Evolutionary conservation across 2,888 invertebrate species (phyloP).

Genomic region (Acleris laterana): DNA sequence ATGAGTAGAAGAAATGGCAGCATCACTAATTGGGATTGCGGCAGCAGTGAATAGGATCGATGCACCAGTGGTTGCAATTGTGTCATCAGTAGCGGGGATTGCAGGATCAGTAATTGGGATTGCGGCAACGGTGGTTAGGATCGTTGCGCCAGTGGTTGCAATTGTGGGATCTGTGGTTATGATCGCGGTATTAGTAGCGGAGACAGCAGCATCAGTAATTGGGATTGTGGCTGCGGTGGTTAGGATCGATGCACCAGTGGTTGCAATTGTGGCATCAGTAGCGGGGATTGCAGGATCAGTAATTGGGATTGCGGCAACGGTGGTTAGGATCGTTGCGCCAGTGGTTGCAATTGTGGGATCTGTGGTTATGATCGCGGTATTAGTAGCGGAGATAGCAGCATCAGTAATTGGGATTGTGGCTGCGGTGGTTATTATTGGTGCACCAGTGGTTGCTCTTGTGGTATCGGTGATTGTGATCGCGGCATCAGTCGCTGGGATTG

Average conservation of each 20-base stretch:
- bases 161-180: background rate
- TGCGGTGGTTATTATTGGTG: background rate
- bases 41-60: too few relatives aligned
- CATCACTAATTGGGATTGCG: too few relatives aligned
- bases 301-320: background rate
- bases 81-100: too few relatives aligned
- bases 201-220: background rate
- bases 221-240: background rate
- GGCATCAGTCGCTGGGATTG: background rate
- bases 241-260: too few relatives aligned
- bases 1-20: too few relatives aligned
- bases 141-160: conserved; percentile 2
- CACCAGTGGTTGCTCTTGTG: too few relatives aligned
- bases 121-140: background rate
- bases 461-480: background rate
- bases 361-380: background rate
- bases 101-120: too few relatives aligned
- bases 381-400: too few relatives aligned
- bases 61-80: too few relatives aligned
- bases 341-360: too few relatives aligned
- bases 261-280: too few relatives aligned
- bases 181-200: background rate
- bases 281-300: too few relatives aligned
- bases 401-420: background rate
- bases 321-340: background rate